Conservation (phyloP, 2,797 vertebrate genomes). For the Lagocephalus sceleratus region DNA sequence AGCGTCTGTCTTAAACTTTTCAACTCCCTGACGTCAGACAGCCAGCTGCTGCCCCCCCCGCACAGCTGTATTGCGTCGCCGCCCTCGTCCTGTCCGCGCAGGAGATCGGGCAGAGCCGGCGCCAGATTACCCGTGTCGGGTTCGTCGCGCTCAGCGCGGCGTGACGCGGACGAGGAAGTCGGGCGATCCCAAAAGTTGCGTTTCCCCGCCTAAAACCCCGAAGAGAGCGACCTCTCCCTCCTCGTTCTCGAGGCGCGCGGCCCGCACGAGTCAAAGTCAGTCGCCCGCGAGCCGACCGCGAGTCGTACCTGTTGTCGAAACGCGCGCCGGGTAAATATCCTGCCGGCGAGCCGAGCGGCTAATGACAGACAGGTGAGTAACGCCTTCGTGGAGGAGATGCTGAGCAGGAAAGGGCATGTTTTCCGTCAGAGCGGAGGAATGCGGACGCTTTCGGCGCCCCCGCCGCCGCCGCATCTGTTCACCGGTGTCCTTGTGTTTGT, state of each 20-base stretch:
- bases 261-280: too few relatives aligned
- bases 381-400: too few relatives aligned
- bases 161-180: constrained; percentile 35
- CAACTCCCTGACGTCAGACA: constrained; percentile 7
- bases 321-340: constrained; percentile 4
- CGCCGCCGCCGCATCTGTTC: too few relatives aligned
- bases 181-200: constrained; percentile 8
- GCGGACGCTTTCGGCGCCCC: too few relatives aligned
- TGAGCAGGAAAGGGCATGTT: neutral
- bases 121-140: constrained; percentile 55
- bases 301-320: too few relatives aligned
- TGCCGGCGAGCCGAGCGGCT: too few relatives aligned
- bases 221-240: neutral
- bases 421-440: neutral
- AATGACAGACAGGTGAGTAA: neutral
- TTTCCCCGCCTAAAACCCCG: constrained; percentile 8
- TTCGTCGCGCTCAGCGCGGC: constrained; percentile 25
- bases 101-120: constrained; percentile 30
- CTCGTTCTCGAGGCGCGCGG: constrained; percentile 15
- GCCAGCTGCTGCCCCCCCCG: constrained; percentile 5
- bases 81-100: constrained; percentile 7
- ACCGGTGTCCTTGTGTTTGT: too few relatives aligned
- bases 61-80: constrained; percentile 2
- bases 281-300: too few relatives aligned
- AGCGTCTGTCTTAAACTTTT: neutral